A percentile compares a stretch with the other conserved stretches of the same genome.
These are phyloP conservation scores for Centropus unirufus DNA, from an alignment of 2,113 vertebrate genomes.

Conservation along the genomic window DNA sequence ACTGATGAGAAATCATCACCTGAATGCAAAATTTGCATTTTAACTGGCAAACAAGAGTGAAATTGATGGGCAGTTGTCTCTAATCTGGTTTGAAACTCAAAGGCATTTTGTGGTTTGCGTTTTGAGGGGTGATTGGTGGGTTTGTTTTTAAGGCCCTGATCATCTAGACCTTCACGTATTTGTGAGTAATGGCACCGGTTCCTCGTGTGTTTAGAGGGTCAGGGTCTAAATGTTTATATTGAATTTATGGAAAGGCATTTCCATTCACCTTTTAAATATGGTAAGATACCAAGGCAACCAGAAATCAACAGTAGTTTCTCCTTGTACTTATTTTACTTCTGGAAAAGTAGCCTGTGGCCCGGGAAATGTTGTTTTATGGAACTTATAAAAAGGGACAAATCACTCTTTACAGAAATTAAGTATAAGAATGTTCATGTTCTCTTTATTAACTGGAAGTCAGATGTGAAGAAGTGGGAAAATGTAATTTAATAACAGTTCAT, in stretches of 20 bases:
- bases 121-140: background rate
- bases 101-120: background rate
- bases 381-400: slow-evolving; percentile 64
- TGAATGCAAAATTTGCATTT: background rate
- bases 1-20: background rate
- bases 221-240: background rate
- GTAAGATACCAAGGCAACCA: slow-evolving; percentile 24
- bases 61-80: background rate
- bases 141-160: background rate
- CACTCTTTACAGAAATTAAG: slow-evolving; percentile 20
- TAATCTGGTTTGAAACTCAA: background rate
- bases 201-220: background rate
- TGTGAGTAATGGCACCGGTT: background rate
- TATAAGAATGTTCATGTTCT: background rate
- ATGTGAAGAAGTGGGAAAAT: slow-evolving; percentile 17
- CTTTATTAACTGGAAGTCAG: slow-evolving; percentile 76
- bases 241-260: slow-evolving; percentile 50
- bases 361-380: slow-evolving; percentile 10
- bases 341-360: background rate
- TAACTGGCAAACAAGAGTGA: background rate
- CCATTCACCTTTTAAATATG: slow-evolving; percentile 55
- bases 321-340: background rate
- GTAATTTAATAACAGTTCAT: slow-evolving; percentile 36
- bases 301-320: background rate
- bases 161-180: background rate